Percentiles rank a stretch among this genome's conserved stretches.
These are phyloP conservation scores for Pipistrellus nathusii DNA, from an alignment of 2,797 vertebrate species.

Conservation along the genomic window DNA sequence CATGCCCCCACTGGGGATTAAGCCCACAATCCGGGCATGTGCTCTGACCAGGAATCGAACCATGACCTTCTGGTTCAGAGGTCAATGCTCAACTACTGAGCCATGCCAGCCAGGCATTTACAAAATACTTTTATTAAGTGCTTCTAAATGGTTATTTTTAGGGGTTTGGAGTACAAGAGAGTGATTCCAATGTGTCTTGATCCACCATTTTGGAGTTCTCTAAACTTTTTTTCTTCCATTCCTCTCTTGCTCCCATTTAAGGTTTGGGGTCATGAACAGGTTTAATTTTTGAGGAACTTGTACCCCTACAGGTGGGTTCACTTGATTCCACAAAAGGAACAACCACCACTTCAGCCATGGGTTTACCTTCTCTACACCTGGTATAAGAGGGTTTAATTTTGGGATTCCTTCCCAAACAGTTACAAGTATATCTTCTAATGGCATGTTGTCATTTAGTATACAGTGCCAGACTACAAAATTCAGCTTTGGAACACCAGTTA, in stretches of 20 bases:
- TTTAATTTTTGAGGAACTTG: slow-evolving; percentile 88
- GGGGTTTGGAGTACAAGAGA: neutral
- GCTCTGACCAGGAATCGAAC: no score
- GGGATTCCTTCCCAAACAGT: slow-evolving; percentile 75
- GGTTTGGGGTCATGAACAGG: slow-evolving; percentile 84
- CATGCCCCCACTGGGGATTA: no score
- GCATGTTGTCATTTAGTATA: slow-evolving; percentile 82
- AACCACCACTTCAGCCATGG: slow-evolving; percentile 68
- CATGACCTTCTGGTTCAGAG: no score
- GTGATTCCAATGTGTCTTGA: slow-evolving; percentile 37
- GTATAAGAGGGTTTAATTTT: slow-evolving; percentile 85
- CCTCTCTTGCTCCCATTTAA: slow-evolving; percentile 18
- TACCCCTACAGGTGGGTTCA: slow-evolving; percentile 82
- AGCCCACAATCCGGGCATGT: no score
- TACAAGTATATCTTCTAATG: slow-evolving; percentile 75
- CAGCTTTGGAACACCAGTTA: slow-evolving; percentile 81
- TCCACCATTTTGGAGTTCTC: neutral
- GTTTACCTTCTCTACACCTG: slow-evolving; percentile 81
- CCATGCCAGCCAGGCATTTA: no score
- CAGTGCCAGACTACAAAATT: slow-evolving; percentile 77
- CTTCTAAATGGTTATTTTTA: slow-evolving; percentile 6
- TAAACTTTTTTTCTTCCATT: neutral
- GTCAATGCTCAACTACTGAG: no score
- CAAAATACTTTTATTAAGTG: neutral
- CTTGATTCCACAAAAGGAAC: slow-evolving; percentile 84